These are phyloP conservation scores for Anthonomus grandis DNA, from an alignment of 1,140 invertebrate genomes.

Conservation along the genomic window DNA sequence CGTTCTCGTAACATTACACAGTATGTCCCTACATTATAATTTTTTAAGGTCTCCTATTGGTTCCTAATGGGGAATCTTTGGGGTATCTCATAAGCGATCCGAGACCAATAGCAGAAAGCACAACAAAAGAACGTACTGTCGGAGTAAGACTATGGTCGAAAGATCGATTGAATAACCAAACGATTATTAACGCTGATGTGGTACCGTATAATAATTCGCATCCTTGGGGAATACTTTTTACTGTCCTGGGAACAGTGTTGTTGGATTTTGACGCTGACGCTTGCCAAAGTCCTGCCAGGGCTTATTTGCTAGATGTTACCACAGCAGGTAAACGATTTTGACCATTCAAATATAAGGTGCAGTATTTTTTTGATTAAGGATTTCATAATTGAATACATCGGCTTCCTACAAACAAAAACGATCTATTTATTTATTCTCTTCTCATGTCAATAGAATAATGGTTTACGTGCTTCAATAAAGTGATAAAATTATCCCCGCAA, in stretches of 20 bases:
- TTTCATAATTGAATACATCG: no score
- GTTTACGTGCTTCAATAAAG: no score
- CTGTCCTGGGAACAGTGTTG: slow-evolving; percentile 87
- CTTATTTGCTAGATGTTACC: slow-evolving; percentile 90
- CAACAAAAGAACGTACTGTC: slow-evolving; percentile 43
- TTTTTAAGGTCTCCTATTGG: slow-evolving; percentile 71
- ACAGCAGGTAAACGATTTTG: slow-evolving; percentile 63
- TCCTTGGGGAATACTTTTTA: slow-evolving; percentile 88
- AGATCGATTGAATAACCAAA: background rate
- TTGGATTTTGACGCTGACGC: slow-evolving; percentile 95
- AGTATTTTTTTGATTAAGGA: no score
- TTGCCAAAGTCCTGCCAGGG: slow-evolving; percentile 89
- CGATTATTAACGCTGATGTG: background rate
- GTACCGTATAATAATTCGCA: slow-evolving; percentile 53
- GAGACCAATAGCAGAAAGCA: slow-evolving; percentile 45
- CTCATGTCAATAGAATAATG: no score
- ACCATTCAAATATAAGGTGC: background rate
- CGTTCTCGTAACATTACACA: slow-evolving; percentile 34
- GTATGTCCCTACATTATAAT: background rate
- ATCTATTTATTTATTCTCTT: no score
- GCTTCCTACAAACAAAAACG: no score
- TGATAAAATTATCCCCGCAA: no score
- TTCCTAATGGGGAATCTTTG: slow-evolving; percentile 85
- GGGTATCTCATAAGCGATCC: slow-evolving; percentile 78
- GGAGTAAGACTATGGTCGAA: background rate